These are phyloP conservation scores for Hybos culiciformis DNA, from an alignment of 2,888 invertebrate species.

Conservation along the genomic window DNA sequence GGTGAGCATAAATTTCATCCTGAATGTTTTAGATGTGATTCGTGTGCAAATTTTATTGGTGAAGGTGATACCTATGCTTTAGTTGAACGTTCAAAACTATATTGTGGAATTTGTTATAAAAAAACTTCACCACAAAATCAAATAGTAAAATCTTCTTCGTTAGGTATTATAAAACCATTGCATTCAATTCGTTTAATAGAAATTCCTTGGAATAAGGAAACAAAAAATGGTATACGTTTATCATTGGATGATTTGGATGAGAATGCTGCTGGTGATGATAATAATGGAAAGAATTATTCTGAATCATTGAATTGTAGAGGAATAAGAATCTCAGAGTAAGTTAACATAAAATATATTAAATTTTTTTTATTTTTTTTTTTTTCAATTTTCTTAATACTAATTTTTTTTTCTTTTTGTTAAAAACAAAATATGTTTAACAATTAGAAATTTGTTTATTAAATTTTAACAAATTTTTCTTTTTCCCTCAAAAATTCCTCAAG, in stretches of 20 bases:
- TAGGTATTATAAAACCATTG: slow-evolving; percentile 38
- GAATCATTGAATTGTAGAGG: too few relatives aligned
- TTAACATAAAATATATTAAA: slow-evolving; percentile 15
- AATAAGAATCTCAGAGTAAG: slow-evolving; percentile 56
- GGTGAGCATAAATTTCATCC: slow-evolving; percentile 93
- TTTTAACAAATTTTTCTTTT: slow-evolving; percentile 6
- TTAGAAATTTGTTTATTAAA: background rate
- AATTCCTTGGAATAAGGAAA: slow-evolving; percentile 48
- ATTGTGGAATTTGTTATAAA: slow-evolving; percentile 71
- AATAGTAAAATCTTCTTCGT: slow-evolving; percentile 10
- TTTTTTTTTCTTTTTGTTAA: background rate
- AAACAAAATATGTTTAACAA: background rate
- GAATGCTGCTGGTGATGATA: slow-evolving; percentile 18
- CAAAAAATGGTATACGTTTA: slow-evolving; percentile 49
- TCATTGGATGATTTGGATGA: slow-evolving; percentile 23
- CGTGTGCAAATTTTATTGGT: slow-evolving; percentile 72
- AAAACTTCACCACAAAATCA: slow-evolving; percentile 55
- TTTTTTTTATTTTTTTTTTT: background rate
- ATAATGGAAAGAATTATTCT: too few relatives aligned
- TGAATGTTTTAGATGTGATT: slow-evolving; percentile 81
- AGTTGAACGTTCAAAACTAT: slow-evolving; percentile 77
- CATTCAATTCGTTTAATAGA: slow-evolving; percentile 77
- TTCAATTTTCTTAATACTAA: background rate
- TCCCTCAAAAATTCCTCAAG: slow-evolving; percentile 40
- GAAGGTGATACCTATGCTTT: slow-evolving; percentile 87